These are phyloP conservation scores for Dipus sagitta DNA, from an alignment of 2,797 vertebrate species.

Conservation along the genomic window DNA sequence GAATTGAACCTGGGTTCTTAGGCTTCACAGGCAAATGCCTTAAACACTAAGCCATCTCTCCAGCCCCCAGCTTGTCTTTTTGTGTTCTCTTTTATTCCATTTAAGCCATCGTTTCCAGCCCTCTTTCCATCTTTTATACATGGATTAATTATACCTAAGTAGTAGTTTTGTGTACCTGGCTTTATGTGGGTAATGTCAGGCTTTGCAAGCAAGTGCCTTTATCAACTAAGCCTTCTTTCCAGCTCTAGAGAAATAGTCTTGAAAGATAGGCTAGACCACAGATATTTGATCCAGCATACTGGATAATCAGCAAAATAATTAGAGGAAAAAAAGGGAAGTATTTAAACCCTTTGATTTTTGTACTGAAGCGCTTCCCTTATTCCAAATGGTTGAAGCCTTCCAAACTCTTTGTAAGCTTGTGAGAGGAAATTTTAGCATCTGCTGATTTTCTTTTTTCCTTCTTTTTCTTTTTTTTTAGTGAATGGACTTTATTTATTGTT, in stretches of 20 bases:
- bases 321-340: conserved; percentile 54
- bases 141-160: background rate
- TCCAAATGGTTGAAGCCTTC: conserved; percentile 11
- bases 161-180: background rate
- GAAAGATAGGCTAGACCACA: conserved; percentile 19
- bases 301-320: conserved; percentile 43
- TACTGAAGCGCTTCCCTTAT: conserved; percentile 3
- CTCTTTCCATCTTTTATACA: no score
- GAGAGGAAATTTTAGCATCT: conserved; percentile 44
- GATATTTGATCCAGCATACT: conserved; percentile 14
- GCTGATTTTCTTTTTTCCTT: background rate
- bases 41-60: no score
- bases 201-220: no score
- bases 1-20: no score
- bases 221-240: no score
- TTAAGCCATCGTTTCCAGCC: no score
- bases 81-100: no score
- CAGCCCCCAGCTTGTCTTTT: no score
- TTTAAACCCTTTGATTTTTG: conserved; percentile 48
- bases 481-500: background rate
- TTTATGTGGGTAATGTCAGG: no score
- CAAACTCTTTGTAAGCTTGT: background rate
- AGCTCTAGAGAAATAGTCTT: conserved; percentile 21
- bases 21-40: no score
- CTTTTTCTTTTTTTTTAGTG: no score